Conservation (phyloP, 2,888 invertebrate genomes). For the Laspeyria flexula region DNA sequence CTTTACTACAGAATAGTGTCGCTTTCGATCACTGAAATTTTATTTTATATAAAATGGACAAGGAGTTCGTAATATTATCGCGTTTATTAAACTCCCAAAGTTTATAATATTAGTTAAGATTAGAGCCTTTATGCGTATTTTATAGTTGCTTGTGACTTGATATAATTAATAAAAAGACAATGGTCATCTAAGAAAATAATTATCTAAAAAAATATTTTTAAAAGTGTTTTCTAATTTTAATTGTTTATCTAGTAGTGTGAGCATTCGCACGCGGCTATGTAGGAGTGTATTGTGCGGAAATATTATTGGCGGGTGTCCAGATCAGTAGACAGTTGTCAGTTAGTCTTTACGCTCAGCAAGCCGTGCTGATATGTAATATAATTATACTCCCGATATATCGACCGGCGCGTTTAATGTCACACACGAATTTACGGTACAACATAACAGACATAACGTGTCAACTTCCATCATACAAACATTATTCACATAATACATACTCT, state of each 20-base stretch:
- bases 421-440: conserved; percentile 25
- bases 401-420: conserved; percentile 34
- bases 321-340: conserved; percentile 50
- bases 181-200: conserved; percentile 9
- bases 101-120: neutral
- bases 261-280: conserved; percentile 20
- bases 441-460: conserved; percentile 16
- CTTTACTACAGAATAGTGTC: too few relatives aligned
- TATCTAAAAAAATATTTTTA: conserved; percentile 20
- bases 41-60: too few relatives aligned
- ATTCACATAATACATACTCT: conserved; percentile 14
- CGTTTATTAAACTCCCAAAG: too few relatives aligned
- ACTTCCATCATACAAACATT: conserved; percentile 5
- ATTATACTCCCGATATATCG: conserved; percentile 48
- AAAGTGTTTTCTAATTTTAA: conserved; percentile 29
- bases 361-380: conserved; percentile 53
- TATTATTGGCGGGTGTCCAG: conserved; percentile 56
- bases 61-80: too few relatives aligned
- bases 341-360: conserved; percentile 43
- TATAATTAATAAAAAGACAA: conserved; percentile 17
- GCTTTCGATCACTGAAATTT: too few relatives aligned
- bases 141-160: conserved; percentile 1
- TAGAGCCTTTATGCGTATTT: conserved; percentile 6
- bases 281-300: conserved; percentile 49
- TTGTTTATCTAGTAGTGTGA: conserved; percentile 35